These are phyloP conservation scores for Alosa alosa DNA, from an alignment of 2,113 vertebrate species.

Conservation along the genomic window DNA sequence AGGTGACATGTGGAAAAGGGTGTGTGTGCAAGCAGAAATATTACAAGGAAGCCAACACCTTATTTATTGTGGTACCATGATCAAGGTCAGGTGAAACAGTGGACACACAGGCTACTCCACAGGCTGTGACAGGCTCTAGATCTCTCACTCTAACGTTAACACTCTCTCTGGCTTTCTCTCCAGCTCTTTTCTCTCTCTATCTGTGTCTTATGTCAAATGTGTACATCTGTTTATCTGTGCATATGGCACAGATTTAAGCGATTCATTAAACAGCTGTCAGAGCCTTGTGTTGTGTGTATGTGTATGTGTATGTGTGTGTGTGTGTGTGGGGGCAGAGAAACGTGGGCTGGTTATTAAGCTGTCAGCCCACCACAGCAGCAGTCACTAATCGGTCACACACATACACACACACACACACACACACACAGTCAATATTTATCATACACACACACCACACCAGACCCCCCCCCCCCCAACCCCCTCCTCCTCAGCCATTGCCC, in stretches of 20 bases:
- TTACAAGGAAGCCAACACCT: too few relatives aligned
- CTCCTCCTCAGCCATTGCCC: background rate
- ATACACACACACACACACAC: background rate
- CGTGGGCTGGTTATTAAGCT: background rate
- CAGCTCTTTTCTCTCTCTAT: background rate
- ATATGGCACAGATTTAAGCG: constrained; percentile 4
- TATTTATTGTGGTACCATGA: too few relatives aligned
- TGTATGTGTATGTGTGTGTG: background rate
- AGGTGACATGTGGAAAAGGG: constrained; percentile 28
- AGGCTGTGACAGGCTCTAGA: background rate
- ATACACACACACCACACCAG: background rate
- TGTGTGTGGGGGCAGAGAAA: background rate
- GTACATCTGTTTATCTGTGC: constrained; percentile 31
- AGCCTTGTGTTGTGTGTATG: background rate
- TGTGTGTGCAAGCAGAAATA: background rate
- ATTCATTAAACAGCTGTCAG: constrained; percentile 12
- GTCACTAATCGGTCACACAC: background rate
- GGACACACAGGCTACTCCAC: background rate
- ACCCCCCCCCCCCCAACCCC: background rate
- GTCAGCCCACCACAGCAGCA: background rate
- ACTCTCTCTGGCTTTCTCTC: background rate
- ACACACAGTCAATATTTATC: background rate
- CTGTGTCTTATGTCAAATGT: constrained; percentile 21
- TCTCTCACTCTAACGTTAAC: background rate
- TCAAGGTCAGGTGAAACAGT: too few relatives aligned